Base-by-base conservation (phyloP, 2,888 invertebrate genomes). In the Adelphocoris suturalis region DNA sequence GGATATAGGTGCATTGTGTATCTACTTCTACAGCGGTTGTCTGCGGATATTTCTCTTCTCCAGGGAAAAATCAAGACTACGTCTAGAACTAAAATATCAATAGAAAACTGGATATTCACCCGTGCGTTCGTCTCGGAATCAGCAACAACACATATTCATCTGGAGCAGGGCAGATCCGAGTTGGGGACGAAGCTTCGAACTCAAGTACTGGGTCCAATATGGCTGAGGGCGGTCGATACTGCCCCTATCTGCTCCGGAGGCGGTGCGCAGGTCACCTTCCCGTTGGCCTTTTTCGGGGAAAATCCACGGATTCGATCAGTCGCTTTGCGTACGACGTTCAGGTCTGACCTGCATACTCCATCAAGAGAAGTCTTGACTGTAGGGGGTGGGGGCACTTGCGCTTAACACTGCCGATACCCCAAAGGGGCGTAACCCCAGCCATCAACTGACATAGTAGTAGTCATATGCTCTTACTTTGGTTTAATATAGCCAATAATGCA, bases 121-220 rank as follows among this genome's bases (percentile, higher is more conserved):
- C 52, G 82, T 82, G 47, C 82, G 3, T 82, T 27, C 27, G 82
- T 82, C 82, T 82, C 52, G 27, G 52, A 82, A 82, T 82, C 82
- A 82, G 82, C 82, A 82, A 82, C 82, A 52, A 82, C 82, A 82
- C 82, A 52, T 47, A 52, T 82, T 12, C 82, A 82, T 82, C 52
- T 19, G 47, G 5, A 2, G 52, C 47, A 78, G 82, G 82, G 46
- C 52, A 82, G 82, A 82, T 82, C 68, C 82, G 23, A 82, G 82
- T 82, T 48, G 48, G 23, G n/a, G 82, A 47, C 52, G 82, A 82
- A n/a, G 82, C 82, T 82, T 82, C 82, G n/a, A 82, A 82, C 82
- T 82, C 82, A 82, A 82, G 82, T 52, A 82, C 82, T 78, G 46
- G 37, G 78, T 82, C 82, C 82, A 82, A 82, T 52, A 82, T 82